Base-by-base conservation (phyloP, 2,113 vertebrate genomes). In the Labrus mixtus region DNA sequence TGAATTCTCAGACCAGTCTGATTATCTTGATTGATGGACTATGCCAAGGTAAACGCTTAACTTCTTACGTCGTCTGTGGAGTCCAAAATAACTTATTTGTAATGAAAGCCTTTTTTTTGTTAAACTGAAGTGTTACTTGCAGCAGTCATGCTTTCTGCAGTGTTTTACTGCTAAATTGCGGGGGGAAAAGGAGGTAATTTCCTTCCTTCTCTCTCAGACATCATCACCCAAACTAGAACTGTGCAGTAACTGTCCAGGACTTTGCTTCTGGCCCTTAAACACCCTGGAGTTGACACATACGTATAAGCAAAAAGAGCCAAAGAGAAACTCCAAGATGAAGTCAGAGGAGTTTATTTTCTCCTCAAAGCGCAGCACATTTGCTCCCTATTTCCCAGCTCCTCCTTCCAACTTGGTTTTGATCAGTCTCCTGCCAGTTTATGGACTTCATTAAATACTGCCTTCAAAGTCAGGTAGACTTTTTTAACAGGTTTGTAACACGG, bases 371-470 rank as follows among this genome's bases (percentile, higher is more conserved):
- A 23, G 72, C 64, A 85, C 87, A 93, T 93, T 91, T 92, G 88
- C 79, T 91, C 59, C 62, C 86, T 55, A 87, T 93, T 91, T 85
- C 57, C 61, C 41, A 20, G 15, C 63, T 7, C 20, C 67, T 76
- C 54, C 62, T 58, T 79, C 58, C 74, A 67, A 39, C 39, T 55
- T 29, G 15, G 9, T 75, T 93, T 91, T 90, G 71, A 91, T 89
- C 59, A 83, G 80, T 78, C 87, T 68, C 90, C 87, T 86, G 83
- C 85, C 78, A 79, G 73, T 94, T 93, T 91, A 91, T 76, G 68
- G 71, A 87, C 83, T 90, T 78, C 41, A 77, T 78, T 73, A 76
- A 83, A 73, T 69, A 83, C 76, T 82, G 23, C 23, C 70, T 64
- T 86, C 17, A 59, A 79, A 86, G 74, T 64, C 16, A 15, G 54